Evolutionary conservation across 2,797 vertebrate species (phyloP).

Genomic region (Nyctibius grandis): DNA sequence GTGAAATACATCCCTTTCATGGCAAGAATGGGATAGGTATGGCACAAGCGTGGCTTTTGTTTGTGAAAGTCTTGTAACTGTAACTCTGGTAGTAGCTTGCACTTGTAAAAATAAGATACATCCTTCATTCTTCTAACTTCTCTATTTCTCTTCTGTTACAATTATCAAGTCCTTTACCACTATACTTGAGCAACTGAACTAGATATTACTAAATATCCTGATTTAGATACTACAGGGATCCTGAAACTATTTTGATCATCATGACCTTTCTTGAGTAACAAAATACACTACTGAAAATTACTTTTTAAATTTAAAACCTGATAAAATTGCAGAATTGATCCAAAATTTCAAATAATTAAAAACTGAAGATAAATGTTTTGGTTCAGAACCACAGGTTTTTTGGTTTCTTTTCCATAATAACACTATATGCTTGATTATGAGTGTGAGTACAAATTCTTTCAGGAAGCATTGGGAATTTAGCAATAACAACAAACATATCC

Average conservation of each 20-base stretch:
- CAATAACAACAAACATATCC: neutral
- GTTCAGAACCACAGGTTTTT: neutral
- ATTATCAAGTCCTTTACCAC: neutral
- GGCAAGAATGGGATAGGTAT: neutral
- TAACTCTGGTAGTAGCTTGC: neutral
- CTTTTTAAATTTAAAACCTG: neutral
- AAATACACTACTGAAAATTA: neutral
- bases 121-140: neutral
- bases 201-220: neutral
- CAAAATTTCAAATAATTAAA: neutral
- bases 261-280: neutral
- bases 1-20: neutral
- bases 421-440: accelerated
- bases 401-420: neutral
- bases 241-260: neutral
- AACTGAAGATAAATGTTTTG: neutral
- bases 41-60: neutral
- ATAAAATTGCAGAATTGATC: neutral
- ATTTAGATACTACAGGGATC: neutral
- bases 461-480: neutral
- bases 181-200: neutral
- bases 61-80: neutral
- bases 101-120: neutral
- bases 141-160: neutral
- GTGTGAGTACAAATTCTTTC: neutral